Conservation (phyloP, 2,797 vertebrate genomes). For the Labroides dimidiatus region DNA sequence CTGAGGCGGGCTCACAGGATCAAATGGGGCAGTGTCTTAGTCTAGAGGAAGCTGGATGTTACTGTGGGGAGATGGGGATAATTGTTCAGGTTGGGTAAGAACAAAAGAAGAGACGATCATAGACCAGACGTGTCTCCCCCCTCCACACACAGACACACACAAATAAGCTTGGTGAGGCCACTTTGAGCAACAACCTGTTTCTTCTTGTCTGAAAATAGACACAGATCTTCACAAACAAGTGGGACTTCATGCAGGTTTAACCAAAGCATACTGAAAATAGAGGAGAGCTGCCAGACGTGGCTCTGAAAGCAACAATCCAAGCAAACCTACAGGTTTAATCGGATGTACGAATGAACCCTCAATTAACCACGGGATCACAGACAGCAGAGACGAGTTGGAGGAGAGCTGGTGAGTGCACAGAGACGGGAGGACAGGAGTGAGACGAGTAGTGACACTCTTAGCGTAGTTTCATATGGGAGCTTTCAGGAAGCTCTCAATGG, state of each 20-base stretch:
- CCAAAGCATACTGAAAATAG: slow-evolving; percentile 23
- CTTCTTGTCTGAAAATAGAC: slow-evolving; percentile 31
- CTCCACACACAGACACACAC: not conserved
- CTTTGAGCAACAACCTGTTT: slow-evolving; percentile 18
- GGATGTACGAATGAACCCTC: slow-evolving; percentile 35
- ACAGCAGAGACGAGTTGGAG: slow-evolving; percentile 1
- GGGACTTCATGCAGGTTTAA: slow-evolving; percentile 13
- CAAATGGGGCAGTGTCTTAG: slow-evolving; percentile 24
- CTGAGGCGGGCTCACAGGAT: slow-evolving; percentile 22
- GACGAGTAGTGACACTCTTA: slow-evolving; percentile 3
- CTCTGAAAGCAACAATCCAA: slow-evolving; percentile 40
- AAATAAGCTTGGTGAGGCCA: not conserved
- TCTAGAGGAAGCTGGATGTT: slow-evolving; percentile 24
- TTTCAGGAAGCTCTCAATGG: slow-evolving; percentile 31
- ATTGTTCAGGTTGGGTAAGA: slow-evolving; percentile 21
- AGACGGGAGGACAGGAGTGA: slow-evolving; percentile 1
- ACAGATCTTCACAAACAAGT: slow-evolving; percentile 29
- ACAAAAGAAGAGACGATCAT: slow-evolving; percentile 5
- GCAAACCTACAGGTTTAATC: slow-evolving; percentile 50
- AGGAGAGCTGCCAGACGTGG: slow-evolving; percentile 20
- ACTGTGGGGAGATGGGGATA: slow-evolving; percentile 6
- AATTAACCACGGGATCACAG: slow-evolving; percentile 42
- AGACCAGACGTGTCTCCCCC: slow-evolving; percentile 20
- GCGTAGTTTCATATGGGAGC: slow-evolving; percentile 17
- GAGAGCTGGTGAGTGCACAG: not conserved